These are phyloP conservation scores for Aphelinus atriplicis DNA, from an alignment of 1,140 invertebrate genomes.

Conservation along the genomic window DNA sequence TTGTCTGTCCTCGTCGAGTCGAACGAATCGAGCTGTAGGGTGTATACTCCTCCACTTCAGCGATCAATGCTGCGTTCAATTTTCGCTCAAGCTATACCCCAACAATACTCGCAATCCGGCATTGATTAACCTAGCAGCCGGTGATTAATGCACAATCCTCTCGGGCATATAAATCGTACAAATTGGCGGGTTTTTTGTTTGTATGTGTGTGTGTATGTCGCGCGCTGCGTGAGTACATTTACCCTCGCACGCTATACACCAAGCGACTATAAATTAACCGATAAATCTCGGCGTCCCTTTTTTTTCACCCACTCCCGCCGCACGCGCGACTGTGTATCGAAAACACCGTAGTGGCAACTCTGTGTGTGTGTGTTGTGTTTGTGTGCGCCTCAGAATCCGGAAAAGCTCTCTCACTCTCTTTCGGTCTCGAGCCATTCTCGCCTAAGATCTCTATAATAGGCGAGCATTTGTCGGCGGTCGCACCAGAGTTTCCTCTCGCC, in stretches of 20 bases:
- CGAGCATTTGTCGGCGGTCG: constrained; percentile 43
- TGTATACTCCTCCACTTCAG: too few relatives aligned
- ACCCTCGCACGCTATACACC: not conserved
- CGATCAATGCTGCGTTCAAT: too few relatives aligned
- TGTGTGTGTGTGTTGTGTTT: too few relatives aligned
- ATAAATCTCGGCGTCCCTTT: constrained; percentile 4
- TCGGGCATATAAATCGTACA: not conserved
- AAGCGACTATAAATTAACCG: constrained; percentile 9
- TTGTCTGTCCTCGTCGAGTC: too few relatives aligned
- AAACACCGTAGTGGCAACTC: not conserved
- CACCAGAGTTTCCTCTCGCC: not conserved
- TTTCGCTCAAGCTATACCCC: too few relatives aligned
- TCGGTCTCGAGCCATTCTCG: constrained; percentile 33
- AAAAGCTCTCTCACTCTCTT: not conserved
- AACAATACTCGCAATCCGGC: too few relatives aligned
- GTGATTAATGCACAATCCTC: too few relatives aligned
- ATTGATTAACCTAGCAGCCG: too few relatives aligned
- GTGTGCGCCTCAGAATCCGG: not conserved
- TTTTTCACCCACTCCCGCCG: not conserved
- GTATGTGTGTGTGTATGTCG: not conserved
- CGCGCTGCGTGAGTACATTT: constrained; percentile 10
- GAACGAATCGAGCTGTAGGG: too few relatives aligned
- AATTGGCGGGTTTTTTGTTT: not conserved
- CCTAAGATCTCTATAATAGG: constrained; percentile 45
- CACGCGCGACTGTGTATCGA: not conserved